A percentile compares a stretch with the other conserved stretches of the same genome.
Evolutionary conservation across 2,888 invertebrate genomes (phyloP).

Genomic region (Ichneumon xanthorius): DNA sequence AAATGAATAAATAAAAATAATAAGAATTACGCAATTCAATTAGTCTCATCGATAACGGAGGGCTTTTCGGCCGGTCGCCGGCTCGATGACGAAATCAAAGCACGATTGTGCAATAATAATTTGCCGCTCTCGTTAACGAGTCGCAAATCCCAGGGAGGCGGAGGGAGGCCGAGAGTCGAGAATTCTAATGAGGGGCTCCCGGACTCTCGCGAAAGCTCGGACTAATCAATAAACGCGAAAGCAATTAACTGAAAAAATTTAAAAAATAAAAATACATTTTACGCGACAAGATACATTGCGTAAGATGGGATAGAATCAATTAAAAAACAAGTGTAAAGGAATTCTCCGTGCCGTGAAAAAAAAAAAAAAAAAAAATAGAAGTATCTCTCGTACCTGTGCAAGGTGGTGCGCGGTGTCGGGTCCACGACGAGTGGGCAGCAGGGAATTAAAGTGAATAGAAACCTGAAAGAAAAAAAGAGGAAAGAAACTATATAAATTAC

Average conservation of each 20-base stretch:
- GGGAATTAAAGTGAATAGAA: constrained; percentile 19
- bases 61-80: neutral
- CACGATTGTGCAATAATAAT: constrained; percentile 64
- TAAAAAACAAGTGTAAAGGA: no score
- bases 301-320: no score
- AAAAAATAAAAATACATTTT: neutral
- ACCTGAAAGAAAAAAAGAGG: neutral
- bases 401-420: neutral
- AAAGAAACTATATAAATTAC: constrained; percentile 62
- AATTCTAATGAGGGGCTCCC: constrained; percentile 55
- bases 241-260: neutral
- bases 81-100: constrained; percentile 61
- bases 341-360: neutral
- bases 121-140: constrained; percentile 56
- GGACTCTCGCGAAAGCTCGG: neutral
- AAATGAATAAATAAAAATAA: constrained; percentile 61
- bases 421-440: neutral
- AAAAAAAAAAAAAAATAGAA: neutral
- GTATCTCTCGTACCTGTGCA: neutral
- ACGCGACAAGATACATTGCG: no score
- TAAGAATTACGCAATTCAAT: constrained; percentile 79
- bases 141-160: constrained; percentile 24
- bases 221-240: constrained; percentile 31
- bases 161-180: constrained; percentile 11
- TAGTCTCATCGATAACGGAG: constrained; percentile 70